These are phyloP conservation scores for Caranx ignobilis DNA, from an alignment of 2,113 vertebrate species.

Conservation along the genomic window DNA sequence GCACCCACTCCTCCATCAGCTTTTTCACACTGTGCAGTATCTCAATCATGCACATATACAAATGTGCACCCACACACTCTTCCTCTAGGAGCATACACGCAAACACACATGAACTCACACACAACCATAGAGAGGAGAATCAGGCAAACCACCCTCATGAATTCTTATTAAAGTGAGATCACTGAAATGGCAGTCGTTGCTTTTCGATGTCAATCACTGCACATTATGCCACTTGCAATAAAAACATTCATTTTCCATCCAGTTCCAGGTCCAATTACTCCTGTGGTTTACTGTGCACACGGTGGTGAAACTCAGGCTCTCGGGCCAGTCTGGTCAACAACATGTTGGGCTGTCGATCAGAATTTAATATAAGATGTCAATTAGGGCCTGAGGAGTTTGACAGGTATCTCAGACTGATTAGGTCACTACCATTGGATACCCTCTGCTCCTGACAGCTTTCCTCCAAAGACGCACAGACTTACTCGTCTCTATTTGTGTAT, in stretches of 20 bases:
- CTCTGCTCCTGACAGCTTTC: slow-evolving; percentile 9
- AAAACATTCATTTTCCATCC: slow-evolving; percentile 60
- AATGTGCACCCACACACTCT: slow-evolving; percentile 48
- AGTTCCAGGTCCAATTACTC: slow-evolving; percentile 54
- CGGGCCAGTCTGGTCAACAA: slow-evolving; percentile 38
- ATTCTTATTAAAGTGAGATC: slow-evolving; percentile 75
- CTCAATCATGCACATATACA: slow-evolving; percentile 44
- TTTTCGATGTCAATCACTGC: slow-evolving; percentile 68
- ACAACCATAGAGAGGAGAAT: slow-evolving; percentile 47
- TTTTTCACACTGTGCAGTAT: slow-evolving; percentile 16
- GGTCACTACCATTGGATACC: neutral
- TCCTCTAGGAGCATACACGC: slow-evolving; percentile 24
- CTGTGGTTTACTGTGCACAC: slow-evolving; percentile 40
- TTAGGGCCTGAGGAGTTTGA: slow-evolving; percentile 40
- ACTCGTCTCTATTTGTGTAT: neutral
- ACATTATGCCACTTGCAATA: slow-evolving; percentile 55
- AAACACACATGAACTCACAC: neutral
- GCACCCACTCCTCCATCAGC: slow-evolving; percentile 48
- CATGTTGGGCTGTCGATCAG: slow-evolving; percentile 47
- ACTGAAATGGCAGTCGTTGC: slow-evolving; percentile 58
- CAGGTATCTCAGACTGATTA: slow-evolving; percentile 23
- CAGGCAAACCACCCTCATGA: slow-evolving; percentile 55
- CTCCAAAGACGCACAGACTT: neutral
- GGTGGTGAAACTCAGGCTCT: slow-evolving; percentile 33
- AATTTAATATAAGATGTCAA: slow-evolving; percentile 49